A percentile compares a stretch with the other conserved stretches of the same genome.
These are phyloP conservation scores for Pluvialis apricaria DNA, from an alignment of 2,113 vertebrate species.

Conservation along the genomic window DNA sequence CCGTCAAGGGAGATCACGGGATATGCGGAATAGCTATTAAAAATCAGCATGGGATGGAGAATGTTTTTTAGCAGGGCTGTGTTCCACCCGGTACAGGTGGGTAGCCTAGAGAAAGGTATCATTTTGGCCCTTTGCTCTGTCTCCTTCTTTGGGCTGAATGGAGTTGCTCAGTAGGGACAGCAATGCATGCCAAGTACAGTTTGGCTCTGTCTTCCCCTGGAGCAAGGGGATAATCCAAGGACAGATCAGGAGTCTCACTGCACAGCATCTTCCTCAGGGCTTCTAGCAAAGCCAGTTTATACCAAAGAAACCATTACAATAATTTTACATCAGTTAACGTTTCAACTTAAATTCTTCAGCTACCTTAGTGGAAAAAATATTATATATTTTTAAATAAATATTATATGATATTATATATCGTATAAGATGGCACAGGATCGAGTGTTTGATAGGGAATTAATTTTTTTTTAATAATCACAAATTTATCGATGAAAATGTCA, in stretches of 20 bases:
- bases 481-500: constrained; percentile 55
- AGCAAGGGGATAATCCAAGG: not conserved
- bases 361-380: not conserved
- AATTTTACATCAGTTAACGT: not conserved
- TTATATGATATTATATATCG: no score
- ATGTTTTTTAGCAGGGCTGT: not conserved
- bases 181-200: not conserved
- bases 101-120: not conserved
- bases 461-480: constrained; percentile 50
- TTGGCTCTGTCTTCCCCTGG: not conserved
- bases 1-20: not conserved
- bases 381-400: no score
- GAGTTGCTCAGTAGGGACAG: not conserved
- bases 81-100: not conserved
- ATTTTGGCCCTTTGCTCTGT: not conserved
- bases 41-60: not conserved
- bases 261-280: not conserved
- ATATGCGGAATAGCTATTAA: not conserved
- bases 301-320: not conserved
- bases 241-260: not conserved
- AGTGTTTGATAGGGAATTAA: constrained; percentile 21
- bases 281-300: not conserved
- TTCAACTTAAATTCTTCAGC: not conserved
- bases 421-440: not conserved
- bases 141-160: not conserved